Percentiles rank a stretch among this genome's conserved stretches.
Evolutionary conservation across 2,888 invertebrate species (phyloP).

Genomic region (Microchrysa polita): DNA sequence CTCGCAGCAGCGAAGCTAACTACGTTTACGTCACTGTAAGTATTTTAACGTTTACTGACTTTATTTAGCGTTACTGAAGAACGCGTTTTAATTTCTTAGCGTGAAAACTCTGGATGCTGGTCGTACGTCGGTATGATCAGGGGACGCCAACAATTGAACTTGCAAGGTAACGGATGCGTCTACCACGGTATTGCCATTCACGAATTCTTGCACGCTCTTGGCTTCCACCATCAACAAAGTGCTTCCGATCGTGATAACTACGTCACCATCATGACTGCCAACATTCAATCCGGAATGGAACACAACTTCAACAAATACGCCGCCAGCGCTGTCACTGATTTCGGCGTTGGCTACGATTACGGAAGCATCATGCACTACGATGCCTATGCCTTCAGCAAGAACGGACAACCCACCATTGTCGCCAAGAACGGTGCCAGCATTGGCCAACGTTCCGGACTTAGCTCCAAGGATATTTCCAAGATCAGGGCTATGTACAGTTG

Average conservation of each 20-base stretch:
- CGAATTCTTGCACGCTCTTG: slow-evolving; percentile 77
- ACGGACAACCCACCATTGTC: slow-evolving; percentile 69
- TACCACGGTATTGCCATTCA: slow-evolving; percentile 71
- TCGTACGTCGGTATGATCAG: slow-evolving; percentile 66
- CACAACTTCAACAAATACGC: slow-evolving; percentile 69
- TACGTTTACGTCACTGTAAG: slow-evolving; percentile 39
- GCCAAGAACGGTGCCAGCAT: slow-evolving; percentile 65
- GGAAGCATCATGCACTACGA: slow-evolving; percentile 74
- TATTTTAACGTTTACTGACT: background rate
- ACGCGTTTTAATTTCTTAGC: slow-evolving; percentile 4
- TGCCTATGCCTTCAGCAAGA: slow-evolving; percentile 69
- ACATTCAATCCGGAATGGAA: slow-evolving; percentile 67
- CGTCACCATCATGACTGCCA: slow-evolving; percentile 73
- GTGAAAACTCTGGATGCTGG: slow-evolving; percentile 62
- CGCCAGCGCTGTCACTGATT: slow-evolving; percentile 68
- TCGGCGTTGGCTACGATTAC: slow-evolving; percentile 71
- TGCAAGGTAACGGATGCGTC: slow-evolving; percentile 65
- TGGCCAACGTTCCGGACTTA: slow-evolving; percentile 76
- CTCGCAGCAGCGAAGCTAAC: slow-evolving; percentile 27
- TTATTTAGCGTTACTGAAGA: background rate
- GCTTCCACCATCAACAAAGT: slow-evolving; percentile 81
- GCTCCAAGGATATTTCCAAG: slow-evolving; percentile 73
- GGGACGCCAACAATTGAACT: slow-evolving; percentile 64
- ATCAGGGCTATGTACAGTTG: slow-evolving; percentile 71
- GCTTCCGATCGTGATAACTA: slow-evolving; percentile 75